Evolutionary conservation across 2,113 vertebrate species (phyloP).

Genomic region (Aegotheles bennettii): DNA sequence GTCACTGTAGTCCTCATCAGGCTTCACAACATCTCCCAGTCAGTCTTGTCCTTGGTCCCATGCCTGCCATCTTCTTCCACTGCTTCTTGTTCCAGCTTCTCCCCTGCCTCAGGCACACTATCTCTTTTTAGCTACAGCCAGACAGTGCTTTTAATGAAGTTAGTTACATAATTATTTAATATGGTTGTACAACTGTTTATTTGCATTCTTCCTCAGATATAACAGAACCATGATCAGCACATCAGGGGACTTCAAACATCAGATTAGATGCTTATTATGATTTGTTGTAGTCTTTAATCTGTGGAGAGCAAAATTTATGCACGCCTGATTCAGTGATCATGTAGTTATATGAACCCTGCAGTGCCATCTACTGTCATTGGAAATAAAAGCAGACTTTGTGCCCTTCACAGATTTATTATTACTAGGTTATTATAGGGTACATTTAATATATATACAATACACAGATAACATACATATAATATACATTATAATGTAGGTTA

Average conservation of each 20-base stretch:
- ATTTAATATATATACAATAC: not conserved
- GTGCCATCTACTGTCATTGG: not conserved
- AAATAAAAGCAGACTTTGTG: not conserved
- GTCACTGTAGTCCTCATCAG: not conserved
- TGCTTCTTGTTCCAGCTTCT: not conserved
- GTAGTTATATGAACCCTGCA: not conserved
- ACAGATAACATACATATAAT: not conserved
- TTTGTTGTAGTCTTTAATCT: not conserved
- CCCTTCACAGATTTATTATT: not conserved
- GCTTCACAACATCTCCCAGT: not conserved
- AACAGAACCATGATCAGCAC: not conserved
- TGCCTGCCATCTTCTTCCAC: not conserved
- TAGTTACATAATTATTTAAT: not conserved
- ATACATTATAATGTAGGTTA: not conserved
- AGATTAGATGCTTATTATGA: not conserved
- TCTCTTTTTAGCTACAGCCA: not conserved
- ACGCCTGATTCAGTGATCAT: not conserved
- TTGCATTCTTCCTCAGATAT: not conserved
- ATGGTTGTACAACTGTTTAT: not conserved
- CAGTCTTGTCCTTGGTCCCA: not conserved
- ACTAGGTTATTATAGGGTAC: not conserved
- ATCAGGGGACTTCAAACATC: not conserved
- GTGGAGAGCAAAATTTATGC: not conserved
- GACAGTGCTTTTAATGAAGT: not conserved
- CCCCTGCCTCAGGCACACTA: accelerated